Conservation (phyloP, 2,888 invertebrate species). For the Diplazon laetatorius region DNA sequence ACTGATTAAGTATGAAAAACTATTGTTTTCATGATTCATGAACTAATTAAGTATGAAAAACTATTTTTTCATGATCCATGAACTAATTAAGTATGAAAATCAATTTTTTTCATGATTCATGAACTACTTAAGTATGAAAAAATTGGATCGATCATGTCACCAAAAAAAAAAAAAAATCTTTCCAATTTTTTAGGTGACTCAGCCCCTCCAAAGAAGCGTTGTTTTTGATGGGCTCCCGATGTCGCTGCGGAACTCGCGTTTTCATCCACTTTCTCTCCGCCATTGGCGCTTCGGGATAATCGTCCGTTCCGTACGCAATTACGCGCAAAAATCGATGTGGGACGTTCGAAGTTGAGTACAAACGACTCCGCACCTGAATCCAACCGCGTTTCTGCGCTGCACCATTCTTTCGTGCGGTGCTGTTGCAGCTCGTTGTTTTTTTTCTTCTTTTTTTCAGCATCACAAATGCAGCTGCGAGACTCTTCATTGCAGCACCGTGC, state of each 20-base stretch:
- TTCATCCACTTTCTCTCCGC: neutral
- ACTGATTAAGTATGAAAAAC: too few relatives aligned
- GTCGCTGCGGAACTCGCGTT: neutral
- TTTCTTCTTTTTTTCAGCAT: conserved; percentile 32
- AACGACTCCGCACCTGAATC: conserved; percentile 26
- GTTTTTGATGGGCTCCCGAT: too few relatives aligned
- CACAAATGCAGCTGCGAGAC: conserved; percentile 30
- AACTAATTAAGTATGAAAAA: too few relatives aligned
- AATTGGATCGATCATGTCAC: too few relatives aligned
- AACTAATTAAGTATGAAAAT: too few relatives aligned
- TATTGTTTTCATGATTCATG: too few relatives aligned
- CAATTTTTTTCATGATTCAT: too few relatives aligned
- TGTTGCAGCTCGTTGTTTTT: neutral
- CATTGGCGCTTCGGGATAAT: conserved; percentile 5
- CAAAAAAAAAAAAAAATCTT: too few relatives aligned
- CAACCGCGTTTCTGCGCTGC: neutral
- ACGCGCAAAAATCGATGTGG: conserved; percentile 15
- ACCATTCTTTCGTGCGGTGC: neutral
- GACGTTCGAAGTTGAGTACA: conserved; percentile 20
- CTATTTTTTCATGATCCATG: too few relatives aligned
- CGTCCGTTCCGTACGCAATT: conserved; percentile 5
- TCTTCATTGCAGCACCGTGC: conserved; percentile 13
- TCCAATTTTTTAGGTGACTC: too few relatives aligned
- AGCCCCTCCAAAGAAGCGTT: too few relatives aligned
- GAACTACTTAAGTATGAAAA: too few relatives aligned